Percentiles rank a stretch among this genome's conserved stretches.
These are phyloP conservation scores for Drosophila borealis DNA, from an alignment of 2,888 invertebrate species.

Conservation along the genomic window DNA sequence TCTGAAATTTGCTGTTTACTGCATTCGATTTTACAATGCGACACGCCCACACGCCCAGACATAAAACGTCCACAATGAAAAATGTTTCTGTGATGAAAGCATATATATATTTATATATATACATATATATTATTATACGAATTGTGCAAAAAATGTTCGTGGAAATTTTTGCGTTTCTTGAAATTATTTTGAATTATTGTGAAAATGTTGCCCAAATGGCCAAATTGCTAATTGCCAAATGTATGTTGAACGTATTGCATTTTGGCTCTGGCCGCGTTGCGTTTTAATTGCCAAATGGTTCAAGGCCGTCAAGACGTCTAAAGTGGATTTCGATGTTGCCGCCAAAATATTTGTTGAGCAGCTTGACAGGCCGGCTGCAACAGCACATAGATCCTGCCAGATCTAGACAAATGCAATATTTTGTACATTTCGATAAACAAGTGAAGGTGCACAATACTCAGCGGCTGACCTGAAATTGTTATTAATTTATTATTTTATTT, in stretches of 20 bases:
- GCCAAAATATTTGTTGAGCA: conserved; percentile 49
- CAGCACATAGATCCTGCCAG: conserved; percentile 42
- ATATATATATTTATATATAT: background rate
- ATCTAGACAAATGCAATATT: conserved; percentile 12
- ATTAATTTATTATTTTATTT: too few relatives aligned
- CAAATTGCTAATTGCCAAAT: conserved; percentile 32
- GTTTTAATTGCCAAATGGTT: conserved; percentile 78
- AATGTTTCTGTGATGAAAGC: conserved; percentile 10
- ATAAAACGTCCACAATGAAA: conserved; percentile 15
- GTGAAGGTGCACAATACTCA: conserved; percentile 16
- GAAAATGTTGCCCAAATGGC: conserved; percentile 5
- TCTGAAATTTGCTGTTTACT: conserved; percentile 25
- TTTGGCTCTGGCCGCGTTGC: conserved; percentile 39
- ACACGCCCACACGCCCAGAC: conserved; percentile 55
- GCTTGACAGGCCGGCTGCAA: conserved; percentile 37
- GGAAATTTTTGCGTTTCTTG: conserved; percentile 22
- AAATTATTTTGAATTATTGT: conserved; percentile 37
- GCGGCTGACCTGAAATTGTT: too few relatives aligned
- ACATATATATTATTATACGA: background rate
- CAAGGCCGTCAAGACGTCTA: conserved; percentile 61
- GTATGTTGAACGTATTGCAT: conserved; percentile 24
- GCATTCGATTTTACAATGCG: conserved; percentile 42
- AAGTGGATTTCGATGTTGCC: conserved; percentile 72
- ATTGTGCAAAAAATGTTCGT: conserved; percentile 21
- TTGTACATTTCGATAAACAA: conserved; percentile 2